Evolutionary conservation across 2,113 vertebrate species (phyloP), one percentile per base, ranked within the genome.

Genomic region (Plestiodon gilberti): DNA sequence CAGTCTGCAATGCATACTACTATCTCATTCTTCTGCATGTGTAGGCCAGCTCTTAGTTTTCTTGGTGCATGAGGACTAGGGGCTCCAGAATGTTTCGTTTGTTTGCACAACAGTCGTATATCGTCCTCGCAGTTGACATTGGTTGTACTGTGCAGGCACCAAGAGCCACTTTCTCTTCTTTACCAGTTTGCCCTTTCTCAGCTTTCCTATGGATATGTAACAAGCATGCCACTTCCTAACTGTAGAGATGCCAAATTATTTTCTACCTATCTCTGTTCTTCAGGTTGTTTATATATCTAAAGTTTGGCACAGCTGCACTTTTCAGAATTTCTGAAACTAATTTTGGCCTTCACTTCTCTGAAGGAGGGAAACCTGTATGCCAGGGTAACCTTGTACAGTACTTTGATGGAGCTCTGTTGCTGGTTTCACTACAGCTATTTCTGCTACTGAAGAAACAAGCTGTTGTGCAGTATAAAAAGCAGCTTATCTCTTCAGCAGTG

Each of bases 111-210:
- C 40, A 81, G 48, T 85, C 2, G 8, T 48, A 48, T 48, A 48
- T 33, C 67, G 17, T 13, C 15, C 8, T 61, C 75, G 2, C 80
- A 71, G 52, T 35, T 87, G 23, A 38, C 15, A 14, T 2, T 48
- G 65, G 4, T 70, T 84, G 28, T 40, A 33, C 40, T 91, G 23
- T 22, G 20, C 35, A 71, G 8, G 48, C 75, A 86, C 91, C 81
- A 90, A 79, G 83, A 61, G 73, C 20, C 73, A 13, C 81, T 87
- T 92, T 89, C 93, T 91, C 92, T 93, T 92, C 89, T 33, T 71
- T 71, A 33, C 4, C 62, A 79, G 25, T 78, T 88, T 91, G 91
- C 93, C 91, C 89, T 33, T 71, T 71, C 10, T 6, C 62, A 79
- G 76, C 70, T 69, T 91, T 87, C 87, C 74, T 74, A 84, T 82